Evolutionary conservation across 2,888 invertebrate species (phyloP).

Genomic region (Lamellibrachia satsuma): DNA sequence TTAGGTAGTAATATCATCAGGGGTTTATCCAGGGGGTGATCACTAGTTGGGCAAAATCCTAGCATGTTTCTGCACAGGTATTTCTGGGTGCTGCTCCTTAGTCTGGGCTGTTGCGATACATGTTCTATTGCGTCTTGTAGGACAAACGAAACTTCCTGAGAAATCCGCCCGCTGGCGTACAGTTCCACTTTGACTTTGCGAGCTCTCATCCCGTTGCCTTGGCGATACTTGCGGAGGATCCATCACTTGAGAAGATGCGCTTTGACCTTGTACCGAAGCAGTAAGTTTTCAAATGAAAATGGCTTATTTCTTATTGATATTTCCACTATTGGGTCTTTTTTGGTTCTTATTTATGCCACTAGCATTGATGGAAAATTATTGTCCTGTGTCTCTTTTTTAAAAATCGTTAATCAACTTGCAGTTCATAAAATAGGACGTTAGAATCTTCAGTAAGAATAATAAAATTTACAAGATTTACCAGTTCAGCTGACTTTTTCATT

Average conservation of each 20-base stretch:
- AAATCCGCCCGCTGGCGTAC: constrained; percentile 85
- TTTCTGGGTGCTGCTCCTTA: no score
- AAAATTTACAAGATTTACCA: no score
- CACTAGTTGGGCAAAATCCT: no score
- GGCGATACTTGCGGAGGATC: constrained; percentile 93
- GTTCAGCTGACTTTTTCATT: no score
- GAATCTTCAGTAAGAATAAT: no score
- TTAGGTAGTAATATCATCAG: no score
- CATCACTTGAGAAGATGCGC: constrained; percentile 96
- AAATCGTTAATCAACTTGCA: no score
- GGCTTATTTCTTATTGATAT: not conserved
- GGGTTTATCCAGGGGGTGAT: no score
- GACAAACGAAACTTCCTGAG: constrained; percentile 97
- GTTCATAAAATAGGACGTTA: no score
- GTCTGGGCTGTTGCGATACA: not conserved
- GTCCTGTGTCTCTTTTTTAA: no score
- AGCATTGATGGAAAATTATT: no score
- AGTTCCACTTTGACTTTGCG: constrained; percentile 94
- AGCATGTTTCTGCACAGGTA: no score
- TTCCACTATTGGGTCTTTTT: not conserved
- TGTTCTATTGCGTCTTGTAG: constrained; percentile 67
- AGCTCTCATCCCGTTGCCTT: constrained; percentile 91
- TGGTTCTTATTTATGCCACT: not conserved
- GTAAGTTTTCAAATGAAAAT: constrained; percentile 72
- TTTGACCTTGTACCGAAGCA: constrained; percentile 99